Evolutionary conservation across 2,888 invertebrate genomes (phyloP).

Genomic region (Globia sparganii): DNA sequence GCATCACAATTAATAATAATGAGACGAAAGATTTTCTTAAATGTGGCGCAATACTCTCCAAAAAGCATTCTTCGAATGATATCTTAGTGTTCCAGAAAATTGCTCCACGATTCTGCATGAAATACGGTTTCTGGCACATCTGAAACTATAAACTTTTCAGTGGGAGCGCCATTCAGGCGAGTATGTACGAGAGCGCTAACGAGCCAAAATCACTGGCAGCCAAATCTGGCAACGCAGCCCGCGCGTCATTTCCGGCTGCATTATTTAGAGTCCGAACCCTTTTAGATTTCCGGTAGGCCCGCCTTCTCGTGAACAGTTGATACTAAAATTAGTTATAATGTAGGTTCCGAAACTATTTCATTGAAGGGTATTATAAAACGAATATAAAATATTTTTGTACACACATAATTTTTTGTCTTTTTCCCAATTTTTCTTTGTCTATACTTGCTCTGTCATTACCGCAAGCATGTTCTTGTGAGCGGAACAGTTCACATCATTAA

Average conservation of each 20-base stretch:
- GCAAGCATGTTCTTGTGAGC: constrained; percentile 34
- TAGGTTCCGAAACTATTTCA: constrained; percentile 30
- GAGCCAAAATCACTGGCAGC: constrained; percentile 71
- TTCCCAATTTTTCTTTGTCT: not conserved
- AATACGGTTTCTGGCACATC: constrained; percentile 64
- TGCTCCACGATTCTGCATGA: constrained; percentile 42
- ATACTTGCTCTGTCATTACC: not conserved
- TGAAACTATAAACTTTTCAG: constrained; percentile 66
- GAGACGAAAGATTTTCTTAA: constrained; percentile 8
- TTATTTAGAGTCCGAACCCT: constrained; percentile 73
- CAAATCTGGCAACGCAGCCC: constrained; percentile 63
- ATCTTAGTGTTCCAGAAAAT: constrained; percentile 48
- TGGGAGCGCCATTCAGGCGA: constrained; percentile 63
- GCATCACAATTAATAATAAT: constrained; percentile 5
- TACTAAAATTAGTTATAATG: constrained; percentile 43
- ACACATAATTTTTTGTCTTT: not conserved
- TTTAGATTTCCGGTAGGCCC: constrained; percentile 73
- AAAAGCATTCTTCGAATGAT: constrained; percentile 35
- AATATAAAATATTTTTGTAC: not conserved
- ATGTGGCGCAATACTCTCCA: constrained; percentile 12
- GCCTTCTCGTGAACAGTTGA: constrained; percentile 41
- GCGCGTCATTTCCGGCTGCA: constrained; percentile 80
- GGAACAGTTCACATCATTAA: constrained; percentile 57
- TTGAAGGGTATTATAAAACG: constrained; percentile 3
- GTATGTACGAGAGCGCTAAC: constrained; percentile 62